Base-by-base conservation (phyloP, 2,797 vertebrate species). In the Cichlasoma orientale region DNA sequence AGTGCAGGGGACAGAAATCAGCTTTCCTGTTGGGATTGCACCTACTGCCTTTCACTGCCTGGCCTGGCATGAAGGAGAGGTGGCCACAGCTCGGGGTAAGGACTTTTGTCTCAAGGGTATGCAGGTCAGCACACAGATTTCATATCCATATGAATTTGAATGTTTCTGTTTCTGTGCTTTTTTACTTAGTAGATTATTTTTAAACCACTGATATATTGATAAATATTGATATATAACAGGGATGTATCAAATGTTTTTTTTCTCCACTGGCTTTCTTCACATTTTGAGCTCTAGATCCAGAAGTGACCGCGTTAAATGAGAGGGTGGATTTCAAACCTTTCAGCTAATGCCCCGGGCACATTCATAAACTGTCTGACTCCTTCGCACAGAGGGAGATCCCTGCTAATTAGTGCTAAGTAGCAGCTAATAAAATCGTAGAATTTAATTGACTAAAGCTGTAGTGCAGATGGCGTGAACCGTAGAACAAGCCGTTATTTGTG, bases 21-120 rank as follows among this genome's bases (percentile, higher is more conserved):
- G 94, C 76, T 97, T 96, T 41, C 98, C 98, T 0, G 96, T 99
- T 2, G 96, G 98, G 25, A 98, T 99, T 0, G 96, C 97, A 0
- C 98, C 98, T 0, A 97, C 97, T 0, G 96, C 96, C 25, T 98
- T 98, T 77, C 98, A 99, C 88, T 96, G 96, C 63, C 89, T 98
- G 18, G 96, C 96, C 44, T 99, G 97, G 96, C 96, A 96, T 0
- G 97, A 98, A 41, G 98, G 98, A 23, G 98, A 99, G 92, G 83
- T 95, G 91, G 98, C 97, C 84, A 99, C 98, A 23, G 97, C 98
- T 74, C 96, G 95, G 91, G 98, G 98, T 99, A 93, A 84, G 78
- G 70, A 31, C 19, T 27, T 21, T 29, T n/a, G 14, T 63, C 14
- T 52, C 47, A 68, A 13, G 25, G 27, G 29, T 50, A n/a, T n/a